phyloP scores from a whole-genome alignment of 2,113 vertebrate species.

The Otis tarda region DNA sequence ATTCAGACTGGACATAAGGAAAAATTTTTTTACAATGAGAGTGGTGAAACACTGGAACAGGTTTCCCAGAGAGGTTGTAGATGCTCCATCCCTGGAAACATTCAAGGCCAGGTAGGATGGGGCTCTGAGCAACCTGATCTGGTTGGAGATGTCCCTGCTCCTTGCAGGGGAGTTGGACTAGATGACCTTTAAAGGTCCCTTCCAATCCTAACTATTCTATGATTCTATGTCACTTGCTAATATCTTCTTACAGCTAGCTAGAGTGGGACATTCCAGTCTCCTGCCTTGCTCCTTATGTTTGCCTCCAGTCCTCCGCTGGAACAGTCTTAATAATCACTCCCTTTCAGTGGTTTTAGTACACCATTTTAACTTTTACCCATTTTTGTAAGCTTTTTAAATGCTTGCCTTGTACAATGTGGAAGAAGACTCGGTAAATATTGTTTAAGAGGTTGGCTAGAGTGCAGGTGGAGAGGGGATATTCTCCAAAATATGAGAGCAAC shows the following conservation, averaged over 20 bases:
- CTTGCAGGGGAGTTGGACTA: no score
- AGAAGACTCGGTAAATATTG: neutral
- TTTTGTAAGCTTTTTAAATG: neutral
- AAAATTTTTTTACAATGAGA: no score
- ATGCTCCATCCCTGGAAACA: no score
- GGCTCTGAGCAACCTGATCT: no score
- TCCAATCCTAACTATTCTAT: no score
- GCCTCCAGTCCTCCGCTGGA: neutral
- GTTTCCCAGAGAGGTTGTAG: no score
- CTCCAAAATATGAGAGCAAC: neutral
- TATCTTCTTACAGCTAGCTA: neutral
- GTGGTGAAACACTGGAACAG: no score
- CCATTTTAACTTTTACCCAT: neutral
- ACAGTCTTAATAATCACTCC: neutral
- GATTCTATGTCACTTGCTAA: neutral
- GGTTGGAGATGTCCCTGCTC: no score
- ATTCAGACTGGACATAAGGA: no score
- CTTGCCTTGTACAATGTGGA: neutral
- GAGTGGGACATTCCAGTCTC: neutral
- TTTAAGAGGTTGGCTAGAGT: neutral
- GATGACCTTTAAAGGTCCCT: no score
- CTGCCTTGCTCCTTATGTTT: neutral
- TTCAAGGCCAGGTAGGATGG: no score
- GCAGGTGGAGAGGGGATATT: neutral
- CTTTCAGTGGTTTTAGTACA: neutral